Base-by-base conservation (phyloP, 2,888 invertebrate genomes). In the Dicycla oo region DNA sequence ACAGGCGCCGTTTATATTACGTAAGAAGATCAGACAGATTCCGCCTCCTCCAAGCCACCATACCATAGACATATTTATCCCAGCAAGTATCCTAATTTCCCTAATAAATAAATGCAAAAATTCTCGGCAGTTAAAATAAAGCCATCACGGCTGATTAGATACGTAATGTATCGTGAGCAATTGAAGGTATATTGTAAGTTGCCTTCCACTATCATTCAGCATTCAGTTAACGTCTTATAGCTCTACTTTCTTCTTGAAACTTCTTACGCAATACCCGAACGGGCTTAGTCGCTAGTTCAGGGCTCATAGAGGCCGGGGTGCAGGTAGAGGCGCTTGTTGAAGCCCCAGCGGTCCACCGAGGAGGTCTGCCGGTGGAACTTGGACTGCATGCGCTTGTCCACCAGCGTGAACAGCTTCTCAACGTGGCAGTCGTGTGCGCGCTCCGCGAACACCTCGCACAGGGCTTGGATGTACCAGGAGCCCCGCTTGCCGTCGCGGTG, bases 381-480 rank as follows among this genome's bases (percentile, higher is more conserved):
- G 69, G 87, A 86, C 67, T 91, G 91, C 82, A 97, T 92, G 81
- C 91, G 86, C 58, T 89, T 76, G 88, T 97, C 97, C 57, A 97
- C 97, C 73, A 97, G 94, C 91, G 97, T 97, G 82, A 98, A 92
- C 88, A 98, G 96, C 83, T 96, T 96, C 90, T 97, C 97, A 51
- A 98, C 93, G 89, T 97, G 96, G 43, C 93, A 95, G 86, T 97
- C 94, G 90, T 97, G 97, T 20, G 97, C 97, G 89, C 97, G 95
- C 82, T 95, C 93, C 81, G 97, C 97, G 91, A 98, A 97, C 84
- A 97, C 96, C 83, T 96, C 91, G 91, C 97, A 97, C 85, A 98
- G 93, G 78, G 95, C 95, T 91, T 97, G 97, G 85, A 98, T 97
- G 92, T 97, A 98, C 97, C 97, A 98, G 57, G 97, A 97, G 34